phyloP scores from a whole-genome alignment of 1,140 invertebrate genomes.

The Ooceraea biroi region DNA sequence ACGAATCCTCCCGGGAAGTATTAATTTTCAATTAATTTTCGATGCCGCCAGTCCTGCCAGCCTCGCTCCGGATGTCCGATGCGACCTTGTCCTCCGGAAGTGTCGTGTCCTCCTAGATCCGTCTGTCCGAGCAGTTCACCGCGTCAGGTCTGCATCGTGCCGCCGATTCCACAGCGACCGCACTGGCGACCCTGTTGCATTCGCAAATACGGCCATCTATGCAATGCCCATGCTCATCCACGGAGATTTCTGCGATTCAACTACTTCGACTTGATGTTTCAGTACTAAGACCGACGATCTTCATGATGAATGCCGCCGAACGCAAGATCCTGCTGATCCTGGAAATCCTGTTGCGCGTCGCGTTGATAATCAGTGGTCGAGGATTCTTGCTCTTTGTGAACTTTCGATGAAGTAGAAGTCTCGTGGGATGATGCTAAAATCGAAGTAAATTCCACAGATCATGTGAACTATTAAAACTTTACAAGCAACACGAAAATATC shows the following conservation, averaged over 20 bases:
- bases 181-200: constrained; percentile 78
- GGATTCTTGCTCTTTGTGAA: constrained; percentile 59
- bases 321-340: constrained; percentile 56
- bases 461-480: too few species aligned
- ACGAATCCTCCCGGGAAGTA: not conserved
- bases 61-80: constrained; percentile 55
- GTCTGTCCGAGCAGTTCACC: constrained; percentile 70
- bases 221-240: constrained; percentile 67
- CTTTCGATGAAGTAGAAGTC: constrained; percentile 55
- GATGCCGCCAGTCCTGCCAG: constrained; percentile 55
- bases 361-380: constrained; percentile 47
- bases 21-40: not conserved
- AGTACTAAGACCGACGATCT: constrained; percentile 65
- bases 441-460: too few species aligned
- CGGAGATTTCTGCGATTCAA: constrained; percentile 60
- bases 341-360: constrained; percentile 66
- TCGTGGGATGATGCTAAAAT: not conserved
- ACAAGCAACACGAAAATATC: too few species aligned
- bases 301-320: not conserved
- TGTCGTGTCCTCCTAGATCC: constrained; percentile 8
- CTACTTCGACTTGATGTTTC: constrained; percentile 66
- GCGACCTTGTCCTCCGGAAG: constrained; percentile 51
- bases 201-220: constrained; percentile 73
- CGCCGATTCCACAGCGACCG: constrained; percentile 69
- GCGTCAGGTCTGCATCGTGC: constrained; percentile 64